Evolutionary conservation across 1,140 invertebrate species (phyloP), one percentile per base, ranked within the genome.

Genomic region (Lamellibrachia luymesi): DNA sequence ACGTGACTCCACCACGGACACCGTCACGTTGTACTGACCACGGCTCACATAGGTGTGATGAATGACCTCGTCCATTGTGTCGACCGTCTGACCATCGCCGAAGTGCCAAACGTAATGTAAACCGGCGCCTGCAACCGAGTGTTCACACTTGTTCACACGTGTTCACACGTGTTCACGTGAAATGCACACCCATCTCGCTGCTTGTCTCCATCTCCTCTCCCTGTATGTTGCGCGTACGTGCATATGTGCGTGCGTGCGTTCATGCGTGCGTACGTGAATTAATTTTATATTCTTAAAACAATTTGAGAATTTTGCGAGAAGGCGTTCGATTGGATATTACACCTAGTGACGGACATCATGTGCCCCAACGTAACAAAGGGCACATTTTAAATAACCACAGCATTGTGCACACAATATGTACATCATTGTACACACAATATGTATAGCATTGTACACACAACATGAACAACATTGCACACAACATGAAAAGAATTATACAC

Each of bases 11-110:
- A 50, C 22, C 90, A 92, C 92, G 5, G 50, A 50, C 6, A 91
- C 80, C 2, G 93, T 93, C 8, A 92, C 90, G 38, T 56, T 52
- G 52, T 92, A 93, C 50, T 91, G 92, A 52, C 93, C 93, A 52
- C 91, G 90, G 2, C 27, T 56, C 2, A 27, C 27, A 64, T 91
- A 93, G 90, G 91, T 91, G 93, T 92, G 92, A 25, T 51, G 13
- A n/a, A 93, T 10, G 90, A 89, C 51, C 17, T 50, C 51, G 56
- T 92, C 51, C 1, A 91, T 92, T 51, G 91, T 93, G n/a, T 93
- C 51, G 38, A 92, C 25, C 51, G 38, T 27, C 25, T 50, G 52
- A 50, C 93, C 93, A 51, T 93, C 93, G 22, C 93, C 93, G 22
- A 92, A 38, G 5, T 25, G 27, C 93, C 91, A 92, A 8, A 51